phyloP scores from a whole-genome alignment of 2,113 vertebrate species.

The Phalacrocorax brasilianus region DNA sequence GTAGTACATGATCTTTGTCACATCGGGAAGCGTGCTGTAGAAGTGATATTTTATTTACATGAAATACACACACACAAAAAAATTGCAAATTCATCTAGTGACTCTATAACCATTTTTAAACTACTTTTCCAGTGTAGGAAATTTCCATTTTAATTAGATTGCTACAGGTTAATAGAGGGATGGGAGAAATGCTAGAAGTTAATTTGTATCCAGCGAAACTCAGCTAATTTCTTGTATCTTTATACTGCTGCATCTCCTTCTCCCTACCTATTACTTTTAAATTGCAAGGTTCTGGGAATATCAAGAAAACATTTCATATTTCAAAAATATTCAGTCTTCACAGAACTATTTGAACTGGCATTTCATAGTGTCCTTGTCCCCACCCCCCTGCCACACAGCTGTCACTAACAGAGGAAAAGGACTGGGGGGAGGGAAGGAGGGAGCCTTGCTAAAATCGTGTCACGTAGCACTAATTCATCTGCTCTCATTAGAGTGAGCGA shows the following conservation, averaged over 20 bases:
- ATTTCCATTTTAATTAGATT: constrained; percentile 77
- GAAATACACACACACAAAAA: neutral
- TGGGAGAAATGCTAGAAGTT: constrained; percentile 60
- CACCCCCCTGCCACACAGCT: constrained; percentile 81
- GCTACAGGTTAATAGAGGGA: constrained; percentile 66
- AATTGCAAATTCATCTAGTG: constrained; percentile 29
- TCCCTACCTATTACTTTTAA: constrained; percentile 53
- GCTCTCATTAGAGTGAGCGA: constrained; percentile 98
- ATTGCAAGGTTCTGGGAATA: constrained; percentile 49
- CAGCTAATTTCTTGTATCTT: constrained; percentile 67
- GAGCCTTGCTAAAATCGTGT: constrained; percentile 92
- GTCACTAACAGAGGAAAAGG: constrained; percentile 81
- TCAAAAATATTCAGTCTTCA: constrained; percentile 55
- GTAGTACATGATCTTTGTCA: neutral
- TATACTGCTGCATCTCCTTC: neutral
- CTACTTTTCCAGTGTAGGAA: constrained; percentile 58
- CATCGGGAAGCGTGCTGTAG: neutral
- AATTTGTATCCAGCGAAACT: constrained; percentile 66
- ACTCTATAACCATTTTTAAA: constrained; percentile 60
- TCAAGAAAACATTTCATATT: constrained; percentile 64
- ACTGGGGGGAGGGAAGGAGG: constrained; percentile 64
- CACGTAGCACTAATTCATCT: constrained; percentile 99
- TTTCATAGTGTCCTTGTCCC: constrained; percentile 69
- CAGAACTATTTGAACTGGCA: constrained; percentile 55
- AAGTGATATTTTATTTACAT: neutral